Evolutionary conservation across 2,888 invertebrate genomes (phyloP), one percentile per base, ranked within the genome.

Genomic region (Listrodromus nycthemerus): DNA sequence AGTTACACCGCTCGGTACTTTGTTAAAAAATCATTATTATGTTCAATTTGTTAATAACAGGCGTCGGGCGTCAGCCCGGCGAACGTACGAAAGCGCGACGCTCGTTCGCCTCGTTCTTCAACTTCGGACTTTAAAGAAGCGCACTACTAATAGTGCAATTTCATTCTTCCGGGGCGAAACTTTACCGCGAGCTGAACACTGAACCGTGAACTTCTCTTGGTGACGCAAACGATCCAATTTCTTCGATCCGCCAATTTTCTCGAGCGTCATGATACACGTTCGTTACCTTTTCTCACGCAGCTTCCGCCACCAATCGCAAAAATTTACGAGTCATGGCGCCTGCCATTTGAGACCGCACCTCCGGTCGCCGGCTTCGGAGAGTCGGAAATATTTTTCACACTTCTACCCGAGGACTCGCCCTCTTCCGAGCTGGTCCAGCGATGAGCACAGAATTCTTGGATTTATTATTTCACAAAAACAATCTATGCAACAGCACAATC

Each of bases 241-340:
- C 66, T 33, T 19, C 65, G 73, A 80, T 61, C 78, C 58, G 73
- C 79, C 79, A 83, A 85, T 81, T 73, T 85, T 81, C 66, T 33
- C 69, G n/a, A 63, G 41, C 58, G 41, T 67, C 65, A 69, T 77
- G 30, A 69, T 21, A 73, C 30, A 69, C 45, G 37, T 33, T 24
- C 48, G 50, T n/a, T 75, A 79, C 80, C 65, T 41, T 85, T 83
- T 82, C 70, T 83, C 70, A 76, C 37, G 70, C 16, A 33, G 48
- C 21, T 66, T 83, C 75, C 66, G 45, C 21, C 27, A 33, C 45
- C 67, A 79, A 79, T 41, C 45, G 70, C 61, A 30, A 33, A 80
- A 70, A 69, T 74, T 76, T 41, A 30, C 66, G 55, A 19, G 5
- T 41, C 2, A 24, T n/a, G 41, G 30, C 67, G 58, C 21, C 58